Percentiles rank a stretch among this genome's conserved stretches.
phyloP scores from a whole-genome alignment of 2,113 vertebrate genomes.

The Engystomops pustulosus region DNA sequence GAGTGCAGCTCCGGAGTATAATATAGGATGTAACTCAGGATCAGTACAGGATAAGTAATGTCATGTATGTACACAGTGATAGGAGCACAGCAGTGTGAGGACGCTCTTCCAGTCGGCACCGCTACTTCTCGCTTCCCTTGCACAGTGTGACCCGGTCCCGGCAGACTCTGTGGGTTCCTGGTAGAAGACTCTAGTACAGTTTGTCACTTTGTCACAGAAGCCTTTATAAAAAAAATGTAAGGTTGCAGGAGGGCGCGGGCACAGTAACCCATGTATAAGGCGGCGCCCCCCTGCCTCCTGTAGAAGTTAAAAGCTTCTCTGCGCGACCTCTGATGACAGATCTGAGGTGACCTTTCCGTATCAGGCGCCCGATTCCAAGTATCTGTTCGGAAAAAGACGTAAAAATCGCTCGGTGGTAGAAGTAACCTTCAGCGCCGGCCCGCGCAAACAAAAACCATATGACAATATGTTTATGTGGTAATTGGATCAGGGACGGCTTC shows the following conservation, averaged over 20 bases:
- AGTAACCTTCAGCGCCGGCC: conserved; percentile 66
- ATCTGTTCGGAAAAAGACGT: neutral
- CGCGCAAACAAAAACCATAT: conserved; percentile 70
- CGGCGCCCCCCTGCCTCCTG: neutral
- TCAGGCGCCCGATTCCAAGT: neutral
- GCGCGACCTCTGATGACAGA: neutral
- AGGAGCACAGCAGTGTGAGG: no score
- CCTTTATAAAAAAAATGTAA: no score
- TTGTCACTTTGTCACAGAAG: no score
- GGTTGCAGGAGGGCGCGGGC: neutral
- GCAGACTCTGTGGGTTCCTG: neutral
- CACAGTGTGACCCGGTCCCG: no score
- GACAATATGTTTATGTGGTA: conserved; percentile 66
- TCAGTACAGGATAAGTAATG: no score
- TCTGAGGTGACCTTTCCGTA: neutral
- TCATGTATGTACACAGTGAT: no score
- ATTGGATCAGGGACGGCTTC: conserved; percentile 69
- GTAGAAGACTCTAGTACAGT: neutral
- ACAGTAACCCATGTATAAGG: neutral
- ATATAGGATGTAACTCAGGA: no score
- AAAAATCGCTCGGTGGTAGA: conserved; percentile 29
- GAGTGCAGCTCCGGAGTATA: no score
- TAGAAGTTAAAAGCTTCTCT: neutral
- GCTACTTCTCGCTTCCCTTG: no score
- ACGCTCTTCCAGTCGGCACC: no score